These are phyloP conservation scores for Gobiocypris rarus DNA, from an alignment of 2,113 vertebrate genomes.

Conservation along the genomic window DNA sequence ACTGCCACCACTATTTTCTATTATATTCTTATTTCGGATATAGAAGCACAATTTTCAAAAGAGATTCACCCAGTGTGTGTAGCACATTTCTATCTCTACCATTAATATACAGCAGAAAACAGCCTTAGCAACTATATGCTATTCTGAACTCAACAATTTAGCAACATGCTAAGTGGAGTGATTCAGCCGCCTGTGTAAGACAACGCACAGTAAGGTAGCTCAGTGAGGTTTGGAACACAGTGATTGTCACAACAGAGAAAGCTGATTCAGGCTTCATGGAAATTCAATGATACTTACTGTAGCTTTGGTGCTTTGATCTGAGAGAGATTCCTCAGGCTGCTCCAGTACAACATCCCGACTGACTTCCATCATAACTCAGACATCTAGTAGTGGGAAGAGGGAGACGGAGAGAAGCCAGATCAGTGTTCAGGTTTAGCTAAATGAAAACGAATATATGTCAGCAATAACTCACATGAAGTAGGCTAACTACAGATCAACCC, in stretches of 20 bases:
- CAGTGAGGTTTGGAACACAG: background rate
- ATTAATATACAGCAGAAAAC: background rate
- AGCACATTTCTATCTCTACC: background rate
- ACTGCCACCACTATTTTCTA: background rate
- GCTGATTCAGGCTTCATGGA: background rate
- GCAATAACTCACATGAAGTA: background rate
- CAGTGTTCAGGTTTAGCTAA: slow-evolving; percentile 40
- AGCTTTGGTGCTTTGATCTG: slow-evolving; percentile 30
- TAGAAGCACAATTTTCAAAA: background rate
- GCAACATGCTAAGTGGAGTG: background rate
- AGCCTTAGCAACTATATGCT: background rate
- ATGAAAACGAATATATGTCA: slow-evolving; percentile 15
- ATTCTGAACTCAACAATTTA: background rate
- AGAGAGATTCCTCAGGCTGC: slow-evolving; percentile 55
- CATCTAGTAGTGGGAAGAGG: background rate
- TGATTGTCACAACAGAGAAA: background rate
- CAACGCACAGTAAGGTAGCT: slow-evolving; percentile 15
- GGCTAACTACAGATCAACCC: background rate
- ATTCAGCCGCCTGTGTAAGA: background rate
- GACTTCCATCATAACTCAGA: slow-evolving; percentile 13
- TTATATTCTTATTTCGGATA: too few relatives aligned
- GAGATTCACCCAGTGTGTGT: background rate
- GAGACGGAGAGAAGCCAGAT: slow-evolving; percentile 28
- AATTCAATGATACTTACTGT: slow-evolving; percentile 55
- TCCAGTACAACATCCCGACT: slow-evolving; percentile 47